phyloP scores from a whole-genome alignment of 2,797 vertebrate species.

The Phaenicophaeus curvirostris region DNA sequence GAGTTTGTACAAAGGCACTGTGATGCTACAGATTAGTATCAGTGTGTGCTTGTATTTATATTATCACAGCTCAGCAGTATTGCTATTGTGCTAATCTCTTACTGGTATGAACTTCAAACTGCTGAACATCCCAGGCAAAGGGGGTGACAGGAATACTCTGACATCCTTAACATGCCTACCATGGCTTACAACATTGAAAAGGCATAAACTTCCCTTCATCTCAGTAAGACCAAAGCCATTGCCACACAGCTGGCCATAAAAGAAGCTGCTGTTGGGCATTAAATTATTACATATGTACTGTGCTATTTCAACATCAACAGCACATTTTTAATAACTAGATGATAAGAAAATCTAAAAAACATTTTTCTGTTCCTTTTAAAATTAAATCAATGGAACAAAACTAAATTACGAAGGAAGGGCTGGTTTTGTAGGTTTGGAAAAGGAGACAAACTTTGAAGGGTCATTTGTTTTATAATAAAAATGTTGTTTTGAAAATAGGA shows the following conservation, averaged over 20 bases:
- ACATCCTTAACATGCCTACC: background rate
- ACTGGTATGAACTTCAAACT: background rate
- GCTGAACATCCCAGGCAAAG: background rate
- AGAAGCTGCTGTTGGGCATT: background rate
- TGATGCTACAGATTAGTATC: background rate
- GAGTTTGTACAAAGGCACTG: no score
- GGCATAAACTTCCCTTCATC: background rate
- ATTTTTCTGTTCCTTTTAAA: background rate
- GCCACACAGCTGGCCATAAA: background rate
- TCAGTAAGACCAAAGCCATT: background rate
- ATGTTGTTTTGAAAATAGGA: background rate
- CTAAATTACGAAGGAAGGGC: background rate
- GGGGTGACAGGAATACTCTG: background rate
- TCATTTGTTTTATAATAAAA: background rate
- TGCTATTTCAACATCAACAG: background rate
- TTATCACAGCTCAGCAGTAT: background rate
- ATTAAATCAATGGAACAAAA: background rate
- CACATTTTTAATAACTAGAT: background rate
- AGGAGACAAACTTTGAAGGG: background rate
- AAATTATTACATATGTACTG: background rate
- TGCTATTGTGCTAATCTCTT: background rate
- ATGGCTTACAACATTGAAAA: background rate
- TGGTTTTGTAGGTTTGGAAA: background rate
- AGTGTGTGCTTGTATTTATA: background rate
- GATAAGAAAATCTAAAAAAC: background rate